A percentile compares a stretch with the other conserved stretches of the same genome.
Evolutionary conservation across 2,113 vertebrate genomes (phyloP).

Genomic region (Ptychochromis oligacanthus): DNA sequence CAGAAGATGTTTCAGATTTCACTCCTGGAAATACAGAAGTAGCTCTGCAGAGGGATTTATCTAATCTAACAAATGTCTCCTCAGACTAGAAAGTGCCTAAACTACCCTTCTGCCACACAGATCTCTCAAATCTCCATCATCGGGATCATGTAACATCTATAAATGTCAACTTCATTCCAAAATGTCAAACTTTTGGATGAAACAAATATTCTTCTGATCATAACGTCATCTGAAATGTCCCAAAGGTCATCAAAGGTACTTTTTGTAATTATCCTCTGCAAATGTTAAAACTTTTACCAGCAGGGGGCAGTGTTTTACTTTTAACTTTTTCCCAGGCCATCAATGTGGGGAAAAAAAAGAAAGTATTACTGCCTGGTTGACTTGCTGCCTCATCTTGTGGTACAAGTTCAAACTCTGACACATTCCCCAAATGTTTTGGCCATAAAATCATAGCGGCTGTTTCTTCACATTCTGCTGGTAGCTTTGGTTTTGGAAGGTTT

Average conservation of each 20-base stretch:
- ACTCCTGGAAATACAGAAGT: slow-evolving; percentile 53
- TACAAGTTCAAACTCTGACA: too few relatives aligned
- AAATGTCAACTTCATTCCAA: fast-evolving
- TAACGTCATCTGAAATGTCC: background rate
- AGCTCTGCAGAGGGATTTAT: background rate
- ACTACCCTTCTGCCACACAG: background rate
- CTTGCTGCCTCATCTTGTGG: too few relatives aligned
- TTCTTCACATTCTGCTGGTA: background rate
- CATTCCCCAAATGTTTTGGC: too few relatives aligned
- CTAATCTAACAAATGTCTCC: background rate
- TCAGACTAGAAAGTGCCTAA: background rate
- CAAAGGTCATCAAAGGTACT: background rate
- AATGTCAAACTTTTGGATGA: background rate
- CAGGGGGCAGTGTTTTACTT: background rate
- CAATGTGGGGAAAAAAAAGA: background rate
- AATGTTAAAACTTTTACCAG: background rate
- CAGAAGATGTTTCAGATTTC: slow-evolving; percentile 17
- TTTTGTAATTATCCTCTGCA: background rate
- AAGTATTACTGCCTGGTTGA: too few relatives aligned
- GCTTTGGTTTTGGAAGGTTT: background rate
- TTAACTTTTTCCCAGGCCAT: background rate
- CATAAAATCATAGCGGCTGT: background rate
- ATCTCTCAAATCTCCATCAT: background rate
- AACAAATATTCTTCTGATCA: background rate
- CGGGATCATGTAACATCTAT: background rate